Evolutionary conservation across 2,113 vertebrate species (phyloP), one percentile per base, ranked within the genome.

Genomic region (Benitochromis conjunctus): DNA sequence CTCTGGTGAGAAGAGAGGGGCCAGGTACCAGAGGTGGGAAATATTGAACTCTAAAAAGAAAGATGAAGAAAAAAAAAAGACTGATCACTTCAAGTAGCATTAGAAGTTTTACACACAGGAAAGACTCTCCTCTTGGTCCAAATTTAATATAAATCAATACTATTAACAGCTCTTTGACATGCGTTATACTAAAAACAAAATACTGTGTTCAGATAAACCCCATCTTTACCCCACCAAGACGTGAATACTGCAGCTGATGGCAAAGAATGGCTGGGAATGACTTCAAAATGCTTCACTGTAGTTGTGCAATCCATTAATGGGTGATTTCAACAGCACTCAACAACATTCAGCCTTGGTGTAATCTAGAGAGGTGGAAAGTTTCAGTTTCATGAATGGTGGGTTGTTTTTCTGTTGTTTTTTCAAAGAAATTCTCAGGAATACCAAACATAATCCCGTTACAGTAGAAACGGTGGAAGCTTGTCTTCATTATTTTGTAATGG

Each of bases 11-110:
- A 77, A 79, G 95, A 77, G 82, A 86, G 94, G 60, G 94, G 55
- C 80, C 96, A 96, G 83, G 95, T 89, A 79, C 81, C 93, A 91
- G 94, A 80, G 58, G 94, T 90, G 78, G 89, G 24, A 76, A 90
- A 96, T 82, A 95, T 69, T 64, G 94, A 92, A 92, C 90, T 94
- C 95, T 96, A 60, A 80, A 95, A 95, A 10, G 88, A 7, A 91
- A 87, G 64, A 92, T 11, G 2, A 11, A 12, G 12, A 48, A 46
- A 46, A 55, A 24, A 55, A 26, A 18, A 56, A 55, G 48, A 77
- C 18, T 36, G 7, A 66, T 66, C 60, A 66, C 36, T 66, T 66
- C 12, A 66, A 66, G 62, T 36, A 64, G 34, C 34, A 38, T n/a
- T 36, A 5, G 10, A 4, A 10, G 5, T 5, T 48, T 48, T 5